phyloP scores from a whole-genome alignment of 2,113 vertebrate species.

The Tapirus terrestris region DNA sequence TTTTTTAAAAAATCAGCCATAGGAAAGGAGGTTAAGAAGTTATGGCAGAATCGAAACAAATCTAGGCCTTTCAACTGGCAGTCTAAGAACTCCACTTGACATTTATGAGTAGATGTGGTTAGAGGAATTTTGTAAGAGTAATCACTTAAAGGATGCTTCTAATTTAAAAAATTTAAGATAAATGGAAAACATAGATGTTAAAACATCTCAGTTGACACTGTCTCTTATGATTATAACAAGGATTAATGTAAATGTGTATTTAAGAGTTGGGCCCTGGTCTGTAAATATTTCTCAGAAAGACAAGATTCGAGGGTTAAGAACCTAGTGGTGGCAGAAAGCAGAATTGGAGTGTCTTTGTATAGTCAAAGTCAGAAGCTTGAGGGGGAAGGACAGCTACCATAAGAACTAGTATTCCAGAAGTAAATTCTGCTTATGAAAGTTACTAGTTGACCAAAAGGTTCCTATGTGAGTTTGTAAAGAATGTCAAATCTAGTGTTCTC shows the following conservation, averaged over 20 bases:
- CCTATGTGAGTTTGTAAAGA: not conserved
- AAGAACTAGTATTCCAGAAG: not conserved
- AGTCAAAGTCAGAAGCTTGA: not conserved
- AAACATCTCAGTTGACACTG: constrained; percentile 23
- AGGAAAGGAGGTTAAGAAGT: constrained; percentile 24
- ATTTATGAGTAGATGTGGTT: not conserved
- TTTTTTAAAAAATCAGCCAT: not conserved
- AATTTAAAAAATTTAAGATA: not conserved
- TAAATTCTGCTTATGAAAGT: not conserved
- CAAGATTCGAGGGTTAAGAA: not conserved
- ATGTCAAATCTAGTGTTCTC: not conserved
- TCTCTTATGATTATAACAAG: not conserved
- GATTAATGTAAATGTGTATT: not conserved
- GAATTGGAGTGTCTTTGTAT: not conserved
- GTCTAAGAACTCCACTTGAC: constrained; percentile 2
- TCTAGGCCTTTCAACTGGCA: not conserved
- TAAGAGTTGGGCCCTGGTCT: not conserved
- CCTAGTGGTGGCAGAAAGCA: not conserved
- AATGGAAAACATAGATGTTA: constrained; percentile 32
- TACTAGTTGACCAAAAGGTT: not conserved
- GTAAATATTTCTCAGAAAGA: constrained; percentile 15
- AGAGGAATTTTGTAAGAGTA: not conserved
- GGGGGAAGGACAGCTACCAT: not conserved
- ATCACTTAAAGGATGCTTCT: constrained; percentile 13
- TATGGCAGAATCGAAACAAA: constrained; percentile 33